Evolutionary conservation across 2,888 invertebrate species (phyloP), one percentile per base, ranked within the genome.

Genomic region (Callinectes sapidus): DNA sequence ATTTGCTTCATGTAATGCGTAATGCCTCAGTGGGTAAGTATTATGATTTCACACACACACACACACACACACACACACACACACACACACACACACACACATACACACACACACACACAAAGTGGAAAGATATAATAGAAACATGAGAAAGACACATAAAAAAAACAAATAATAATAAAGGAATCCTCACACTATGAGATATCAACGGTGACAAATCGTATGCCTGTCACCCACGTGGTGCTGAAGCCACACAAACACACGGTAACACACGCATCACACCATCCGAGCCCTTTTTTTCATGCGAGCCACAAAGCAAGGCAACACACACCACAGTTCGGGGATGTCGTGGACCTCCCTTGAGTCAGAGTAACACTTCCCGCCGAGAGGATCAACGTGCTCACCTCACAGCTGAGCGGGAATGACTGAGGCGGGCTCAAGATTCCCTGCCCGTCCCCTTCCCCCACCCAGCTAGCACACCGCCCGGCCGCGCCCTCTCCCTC

Each of bases 321-420:
- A 81, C 81, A 35, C 81, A 35, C 81, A 81, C 16, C 81, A 81
- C 81, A 32, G 35, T 81, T 10, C 32, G 35, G 35, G 81, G 81
- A 28, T 35, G 81, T 81, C 35, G n/a, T 32, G 16, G 81, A 35
- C 81, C 35, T 81, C 81, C 81, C 81, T 32, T 10, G n/a, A 28
- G n/a, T 77, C 71, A 77, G 71, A 5, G 71, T 77, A 28, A 81
- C 32, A 35, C 81, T 35, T 81, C 81, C 81, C 81, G 35, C 35
- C 81, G 16, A 81, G 81, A 35, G 32, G 32, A 81, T 13, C 81
- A 16, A 32, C 81, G 81, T 81, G 81, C 35, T 81, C 81, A 81
- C 81, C 81, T 81, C 81, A 81, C 81, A 81, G 81, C 81, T 81
- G 81, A 81, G 81, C 81, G 81, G 81, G 81, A 81, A 81, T 81